Base-by-base conservation (phyloP, 2,888 invertebrate species). In the Galerucella pusilla region DNA sequence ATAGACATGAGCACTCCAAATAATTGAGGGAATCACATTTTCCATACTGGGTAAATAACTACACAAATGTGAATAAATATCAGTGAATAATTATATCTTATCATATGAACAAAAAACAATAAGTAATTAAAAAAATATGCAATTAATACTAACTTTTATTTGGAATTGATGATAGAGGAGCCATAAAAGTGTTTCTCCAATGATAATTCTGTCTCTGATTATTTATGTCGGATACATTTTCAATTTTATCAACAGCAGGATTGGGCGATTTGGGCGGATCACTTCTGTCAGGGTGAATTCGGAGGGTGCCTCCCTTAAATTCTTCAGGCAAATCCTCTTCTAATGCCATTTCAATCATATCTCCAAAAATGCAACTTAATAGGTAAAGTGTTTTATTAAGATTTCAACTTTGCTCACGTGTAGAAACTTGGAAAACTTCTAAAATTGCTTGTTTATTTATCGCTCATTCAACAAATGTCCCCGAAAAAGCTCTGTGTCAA, bases 311-410 rank as follows among this genome's bases (percentile, higher is more conserved):
- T 54, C 90, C 91, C 68, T 89, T 89, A 80, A 91, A 91, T 84
- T 91, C 91, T 66, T 86, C 85, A 87, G 86, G 83, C 69, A 87
- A 82, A 80, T 91, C 91, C 49, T 91, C 91, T 63, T 91, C 91
- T 70, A 90, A 83, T 78, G 81, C 81, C 79, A 82, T 81, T 71
- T 84, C 83, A 71, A 81, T 82, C 82, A 84, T 84, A 14, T 63
- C 68, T n/a, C 64, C 28, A 60, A n/a, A 54, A 57, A 7, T n/a
- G 20, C 42, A 65, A 28, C 4, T 3, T 28, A 28, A 65, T 71
- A 16, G 9, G 20, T 46, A 25, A 14, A 59, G 14, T 71, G 14
- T 28, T 49, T 57, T n/a, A 59, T 73, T 76, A 52, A 46, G 16
- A 52, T 64, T 69, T 25, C 7, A 12, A 57, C 63, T 54, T 69